A percentile compares a stretch with the other conserved stretches of the same genome.
These are phyloP conservation scores for Neopelma chrysocephalum DNA, from an alignment of 2,797 vertebrate genomes.

Conservation along the genomic window DNA sequence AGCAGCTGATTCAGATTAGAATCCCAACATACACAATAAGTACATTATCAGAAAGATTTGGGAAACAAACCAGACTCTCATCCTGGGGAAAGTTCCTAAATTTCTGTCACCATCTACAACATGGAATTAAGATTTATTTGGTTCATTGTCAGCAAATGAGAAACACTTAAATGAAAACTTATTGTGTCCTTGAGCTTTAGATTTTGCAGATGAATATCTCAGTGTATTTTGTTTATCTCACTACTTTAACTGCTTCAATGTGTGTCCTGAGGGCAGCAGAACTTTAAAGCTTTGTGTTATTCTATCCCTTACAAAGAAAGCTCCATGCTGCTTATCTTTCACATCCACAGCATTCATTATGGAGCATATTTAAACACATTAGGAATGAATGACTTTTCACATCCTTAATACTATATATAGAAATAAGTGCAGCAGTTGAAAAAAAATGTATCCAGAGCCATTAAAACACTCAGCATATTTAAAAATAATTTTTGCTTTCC, in stretches of 20 bases:
- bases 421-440: neutral
- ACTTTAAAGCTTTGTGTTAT: slow-evolving; percentile 57
- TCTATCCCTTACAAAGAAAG: slow-evolving; percentile 51
- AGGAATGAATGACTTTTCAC: slow-evolving; percentile 44
- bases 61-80: neutral
- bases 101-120: slow-evolving; percentile 16
- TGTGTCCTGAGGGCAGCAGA: slow-evolving; percentile 52
- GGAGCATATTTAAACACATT: slow-evolving; percentile 21
- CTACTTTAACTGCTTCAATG: slow-evolving; percentile 53
- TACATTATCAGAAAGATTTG: neutral
- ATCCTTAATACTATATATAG: slow-evolving; percentile 4
- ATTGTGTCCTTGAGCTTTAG: slow-evolving; percentile 37
- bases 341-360: slow-evolving; percentile 50
- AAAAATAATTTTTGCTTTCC: slow-evolving; percentile 7
- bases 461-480: neutral
- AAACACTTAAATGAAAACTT: slow-evolving; percentile 49
- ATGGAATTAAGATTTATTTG: slow-evolving; percentile 46
- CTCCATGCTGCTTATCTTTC: slow-evolving; percentile 62
- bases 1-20: neutral
- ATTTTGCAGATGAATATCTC: slow-evolving; percentile 52
- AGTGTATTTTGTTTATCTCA: slow-evolving; percentile 39
- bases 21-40: neutral
- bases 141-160: slow-evolving; percentile 20
- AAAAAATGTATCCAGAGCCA: neutral
- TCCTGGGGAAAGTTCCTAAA: neutral